Evolutionary conservation across 2,888 invertebrate species (phyloP).

Genomic region (Acanthoscelides obtectus): DNA sequence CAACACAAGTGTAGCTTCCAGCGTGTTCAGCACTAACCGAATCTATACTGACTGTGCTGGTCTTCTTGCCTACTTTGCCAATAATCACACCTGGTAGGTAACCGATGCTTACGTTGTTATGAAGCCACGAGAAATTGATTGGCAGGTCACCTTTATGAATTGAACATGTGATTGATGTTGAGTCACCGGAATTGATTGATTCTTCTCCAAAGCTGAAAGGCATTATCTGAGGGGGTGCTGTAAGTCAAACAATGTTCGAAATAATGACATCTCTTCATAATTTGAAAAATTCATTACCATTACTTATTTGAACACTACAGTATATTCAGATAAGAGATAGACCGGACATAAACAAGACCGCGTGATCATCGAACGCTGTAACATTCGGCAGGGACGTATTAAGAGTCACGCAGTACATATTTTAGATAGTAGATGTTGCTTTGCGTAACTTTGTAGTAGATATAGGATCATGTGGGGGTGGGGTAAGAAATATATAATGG

Average conservation of each 20-base stretch:
- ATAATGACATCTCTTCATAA: no score
- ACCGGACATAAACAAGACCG: no score
- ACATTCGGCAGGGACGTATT: no score
- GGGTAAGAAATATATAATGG: no score
- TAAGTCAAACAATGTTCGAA: conserved; percentile 13
- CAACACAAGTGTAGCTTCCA: conserved; percentile 51
- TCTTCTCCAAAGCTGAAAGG: conserved; percentile 70
- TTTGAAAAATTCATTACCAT: no score
- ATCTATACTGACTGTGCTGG: conserved; percentile 52
- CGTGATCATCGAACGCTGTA: no score
- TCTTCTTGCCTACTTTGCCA: conserved; percentile 45
- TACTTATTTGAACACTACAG: no score
- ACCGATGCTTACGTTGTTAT: conserved; percentile 55
- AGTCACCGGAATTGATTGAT: conserved; percentile 71
- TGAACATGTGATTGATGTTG: conserved; percentile 70
- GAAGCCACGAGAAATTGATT: conserved; percentile 69
- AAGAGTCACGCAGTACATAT: no score
- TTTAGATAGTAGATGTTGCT: no score
- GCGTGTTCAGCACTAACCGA: conserved; percentile 49
- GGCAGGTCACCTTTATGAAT: conserved; percentile 77
- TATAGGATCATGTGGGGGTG: no score
- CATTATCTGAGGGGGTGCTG: conserved; percentile 66
- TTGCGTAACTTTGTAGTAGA: no score
- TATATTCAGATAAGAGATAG: no score
- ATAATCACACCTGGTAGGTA: conserved; percentile 35